A percentile compares a stretch with the other conserved stretches of the same genome.
Evolutionary conservation across 2,888 invertebrate species (phyloP).

Genomic region (Branchipolynoe longqiensis): DNA sequence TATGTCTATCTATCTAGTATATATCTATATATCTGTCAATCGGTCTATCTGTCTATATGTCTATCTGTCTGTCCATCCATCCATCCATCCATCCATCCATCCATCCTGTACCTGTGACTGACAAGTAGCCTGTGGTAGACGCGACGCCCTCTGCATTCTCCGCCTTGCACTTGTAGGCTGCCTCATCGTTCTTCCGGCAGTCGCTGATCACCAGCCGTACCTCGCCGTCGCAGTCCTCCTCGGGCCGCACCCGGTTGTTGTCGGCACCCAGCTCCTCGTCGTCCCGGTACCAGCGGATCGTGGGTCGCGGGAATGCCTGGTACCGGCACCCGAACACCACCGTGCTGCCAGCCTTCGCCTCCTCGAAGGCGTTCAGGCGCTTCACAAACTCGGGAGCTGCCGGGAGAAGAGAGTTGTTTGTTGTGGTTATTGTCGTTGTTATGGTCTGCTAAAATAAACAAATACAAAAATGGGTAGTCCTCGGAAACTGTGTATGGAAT

Average conservation of each 20-base stretch:
- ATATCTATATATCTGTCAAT: too few relatives aligned
- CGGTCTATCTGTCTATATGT: too few relatives aligned
- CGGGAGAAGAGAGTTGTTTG: neutral
- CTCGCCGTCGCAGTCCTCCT: conserved; percentile 9
- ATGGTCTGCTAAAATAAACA: neutral
- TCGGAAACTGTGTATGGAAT: too few relatives aligned
- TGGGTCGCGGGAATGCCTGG: conserved; percentile 63
- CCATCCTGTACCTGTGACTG: conserved; percentile 68
- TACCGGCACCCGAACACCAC: conserved; percentile 66
- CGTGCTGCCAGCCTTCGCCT: conserved; percentile 64
- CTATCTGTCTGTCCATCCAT: too few relatives aligned
- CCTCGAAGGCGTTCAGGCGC: conserved; percentile 66
- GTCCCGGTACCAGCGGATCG: conserved; percentile 68
- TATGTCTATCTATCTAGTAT: too few relatives aligned
- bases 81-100: too few relatives aligned
- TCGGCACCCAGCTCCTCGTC: conserved; percentile 64
- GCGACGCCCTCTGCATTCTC: conserved; percentile 68
- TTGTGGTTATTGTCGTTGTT: neutral
- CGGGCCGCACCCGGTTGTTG: conserved; percentile 54
- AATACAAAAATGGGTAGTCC: too few relatives aligned
- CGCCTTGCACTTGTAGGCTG: conserved; percentile 67
- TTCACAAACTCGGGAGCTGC: conserved; percentile 69
- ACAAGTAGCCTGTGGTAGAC: conserved; percentile 68
- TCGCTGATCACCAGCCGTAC: conserved; percentile 22
- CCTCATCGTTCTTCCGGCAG: conserved; percentile 65